Base-by-base conservation (phyloP, 92 coral and sea anemone genomes). In the Umimayanthus kanabou region DNA sequence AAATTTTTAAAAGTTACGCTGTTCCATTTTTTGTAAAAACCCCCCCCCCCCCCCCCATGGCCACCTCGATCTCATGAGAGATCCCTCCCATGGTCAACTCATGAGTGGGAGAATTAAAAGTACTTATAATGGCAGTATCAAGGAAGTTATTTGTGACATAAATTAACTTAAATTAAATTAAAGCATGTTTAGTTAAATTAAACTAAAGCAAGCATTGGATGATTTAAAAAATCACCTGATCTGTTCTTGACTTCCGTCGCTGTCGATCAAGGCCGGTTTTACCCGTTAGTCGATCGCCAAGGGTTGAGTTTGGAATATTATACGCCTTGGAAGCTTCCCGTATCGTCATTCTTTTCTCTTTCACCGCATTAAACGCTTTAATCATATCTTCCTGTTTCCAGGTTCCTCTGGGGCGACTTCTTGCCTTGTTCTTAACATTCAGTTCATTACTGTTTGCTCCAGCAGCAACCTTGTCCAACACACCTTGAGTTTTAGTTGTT, bases 271-370 rank as follows among this genome's bases (percentile, higher is more conserved):
- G 75, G 2, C 39, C 37, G 23, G 75, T 71, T 71, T 71, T 71
- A 26, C 75, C 75, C 29, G 75, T 9, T 13, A 71, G 75, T 29
- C 75, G 75, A 71, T 71, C 75, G 23, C 75, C 75, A 2, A 71
- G 9, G 8, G 75, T 71, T 71, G 75, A 71, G 75, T 71, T 71
- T 71, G 75, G 75, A 33, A 71, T 33, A 10, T 71, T 71, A 25
- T 16, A 71, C 2, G 18, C 20, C 16, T 71, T 28, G 37, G 37
- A 26, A 15, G 75, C 75, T 71, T 71, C 75, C 28, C 75, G 22
- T 71, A 71, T 71, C 5, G 75, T 71, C 75, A 71, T 71, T 71
- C 37, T 71, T 15, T 71, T 71, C 75, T 71, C 75, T 71, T 28
- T 71, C 29, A 71, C 75, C 28, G 75, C 75, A 39, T 2, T 28